A percentile compares a stretch with the other conserved stretches of the same genome.
These are phyloP conservation scores for Sphecodes monilicornis DNA, from an alignment of 2,888 invertebrate genomes.

Conservation along the genomic window DNA sequence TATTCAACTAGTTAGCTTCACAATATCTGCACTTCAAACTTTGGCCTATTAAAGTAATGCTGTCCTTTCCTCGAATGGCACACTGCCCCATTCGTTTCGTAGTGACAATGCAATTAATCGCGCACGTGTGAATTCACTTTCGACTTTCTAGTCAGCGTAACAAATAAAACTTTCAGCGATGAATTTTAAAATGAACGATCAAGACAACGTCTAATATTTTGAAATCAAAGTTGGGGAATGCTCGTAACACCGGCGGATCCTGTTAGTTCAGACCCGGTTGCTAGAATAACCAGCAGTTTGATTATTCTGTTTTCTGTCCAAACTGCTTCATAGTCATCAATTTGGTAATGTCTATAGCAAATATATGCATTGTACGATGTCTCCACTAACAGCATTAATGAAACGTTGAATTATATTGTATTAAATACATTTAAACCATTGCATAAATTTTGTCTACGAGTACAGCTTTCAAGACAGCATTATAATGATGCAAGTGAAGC, in stretches of 20 bases:
- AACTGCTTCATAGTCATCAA: background rate
- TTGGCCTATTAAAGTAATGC: conserved; percentile 15
- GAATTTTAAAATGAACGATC: background rate
- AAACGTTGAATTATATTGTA: background rate
- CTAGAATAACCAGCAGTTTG: background rate
- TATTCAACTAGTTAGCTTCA: conserved; percentile 4
- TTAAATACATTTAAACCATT: background rate
- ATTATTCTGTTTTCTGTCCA: background rate
- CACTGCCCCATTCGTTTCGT: background rate
- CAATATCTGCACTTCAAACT: conserved; percentile 7
- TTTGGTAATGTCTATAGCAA: background rate
- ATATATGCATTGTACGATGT: background rate
- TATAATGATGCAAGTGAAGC: too few relatives aligned
- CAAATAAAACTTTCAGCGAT: background rate
- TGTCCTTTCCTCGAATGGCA: background rate
- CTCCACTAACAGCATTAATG: background rate
- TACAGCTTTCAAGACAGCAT: too few relatives aligned
- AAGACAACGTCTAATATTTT: background rate
- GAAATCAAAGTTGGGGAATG: background rate
- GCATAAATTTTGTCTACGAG: background rate
- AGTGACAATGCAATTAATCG: background rate
- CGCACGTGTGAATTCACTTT: background rate
- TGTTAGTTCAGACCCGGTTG: background rate
- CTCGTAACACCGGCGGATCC: background rate
- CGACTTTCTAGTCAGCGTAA: background rate